Percentiles rank a stretch among this genome's conserved stretches.
Conservation (phyloP, 2,797 vertebrate genomes). For the Australoheros facetus region DNA sequence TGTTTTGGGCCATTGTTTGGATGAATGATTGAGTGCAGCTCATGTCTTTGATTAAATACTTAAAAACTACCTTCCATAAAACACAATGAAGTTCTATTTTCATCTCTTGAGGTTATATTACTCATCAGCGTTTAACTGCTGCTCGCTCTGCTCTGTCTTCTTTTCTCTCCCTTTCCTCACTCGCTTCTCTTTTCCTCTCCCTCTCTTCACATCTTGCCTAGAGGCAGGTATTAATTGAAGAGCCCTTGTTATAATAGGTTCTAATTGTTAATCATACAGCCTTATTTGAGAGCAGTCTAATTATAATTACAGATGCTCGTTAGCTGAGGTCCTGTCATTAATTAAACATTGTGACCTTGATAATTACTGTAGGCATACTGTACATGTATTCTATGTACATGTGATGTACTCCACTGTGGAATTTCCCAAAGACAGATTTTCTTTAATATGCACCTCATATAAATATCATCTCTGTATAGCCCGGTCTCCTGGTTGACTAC, state of each 20-base stretch:
- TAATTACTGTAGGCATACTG: slow-evolving; percentile 68
- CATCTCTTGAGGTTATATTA: background rate
- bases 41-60: too few relatives aligned
- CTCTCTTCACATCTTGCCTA: slow-evolving; percentile 43
- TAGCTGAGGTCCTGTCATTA: slow-evolving; percentile 63
- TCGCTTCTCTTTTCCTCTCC: background rate
- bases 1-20: slow-evolving; percentile 1
- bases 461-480: background rate
- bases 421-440: background rate
- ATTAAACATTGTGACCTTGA: slow-evolving; percentile 77
- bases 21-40: background rate
- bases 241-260: slow-evolving; percentile 66
- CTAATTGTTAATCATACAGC: slow-evolving; percentile 77
- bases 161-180: background rate
- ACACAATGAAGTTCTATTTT: too few relatives aligned
- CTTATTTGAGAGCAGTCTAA: slow-evolving; percentile 72
- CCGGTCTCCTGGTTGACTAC: background rate
- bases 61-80: background rate
- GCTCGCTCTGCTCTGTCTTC: background rate
- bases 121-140: too few relatives aligned
- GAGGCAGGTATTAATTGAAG: slow-evolving; percentile 75
- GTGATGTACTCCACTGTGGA: slow-evolving; percentile 39
- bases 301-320: slow-evolving; percentile 74
- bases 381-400: slow-evolving; percentile 49
- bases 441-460: background rate